A percentile compares a stretch with the other conserved stretches of the same genome.
These are phyloP conservation scores for Zosterops lateralis DNA, from an alignment of 2,113 vertebrate genomes.

Conservation along the genomic window DNA sequence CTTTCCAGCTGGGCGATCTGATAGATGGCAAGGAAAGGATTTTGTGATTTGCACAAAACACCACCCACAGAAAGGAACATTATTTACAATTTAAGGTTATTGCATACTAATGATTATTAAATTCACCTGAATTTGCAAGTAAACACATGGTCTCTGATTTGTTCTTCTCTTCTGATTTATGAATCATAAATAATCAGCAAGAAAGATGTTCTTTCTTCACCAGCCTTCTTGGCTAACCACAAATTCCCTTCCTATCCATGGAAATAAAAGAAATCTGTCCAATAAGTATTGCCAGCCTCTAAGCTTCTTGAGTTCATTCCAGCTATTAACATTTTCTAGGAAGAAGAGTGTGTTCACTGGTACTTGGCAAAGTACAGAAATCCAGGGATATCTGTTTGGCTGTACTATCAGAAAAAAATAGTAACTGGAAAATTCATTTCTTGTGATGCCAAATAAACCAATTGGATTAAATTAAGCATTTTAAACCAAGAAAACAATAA, in stretches of 20 bases:
- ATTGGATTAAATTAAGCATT: neutral
- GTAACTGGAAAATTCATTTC: constrained; percentile 28
- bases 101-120: neutral
- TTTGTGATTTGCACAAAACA: neutral
- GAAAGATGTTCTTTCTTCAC: neutral
- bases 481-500: neutral
- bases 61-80: neutral
- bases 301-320: neutral
- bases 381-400: neutral
- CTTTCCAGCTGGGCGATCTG: neutral
- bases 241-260: neutral
- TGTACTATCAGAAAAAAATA: neutral
- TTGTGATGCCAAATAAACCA: neutral
- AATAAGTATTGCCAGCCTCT: neutral
- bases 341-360: neutral
- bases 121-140: neutral
- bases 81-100: neutral
- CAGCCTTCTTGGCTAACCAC: neutral
- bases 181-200: neutral
- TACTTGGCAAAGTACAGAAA: neutral
- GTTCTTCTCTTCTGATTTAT: neutral
- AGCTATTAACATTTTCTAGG: neutral
- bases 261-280: neutral
- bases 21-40: neutral
- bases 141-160: neutral